These are phyloP conservation scores for Grallaria varia DNA, from an alignment of 2,113 vertebrate genomes.

Conservation along the genomic window DNA sequence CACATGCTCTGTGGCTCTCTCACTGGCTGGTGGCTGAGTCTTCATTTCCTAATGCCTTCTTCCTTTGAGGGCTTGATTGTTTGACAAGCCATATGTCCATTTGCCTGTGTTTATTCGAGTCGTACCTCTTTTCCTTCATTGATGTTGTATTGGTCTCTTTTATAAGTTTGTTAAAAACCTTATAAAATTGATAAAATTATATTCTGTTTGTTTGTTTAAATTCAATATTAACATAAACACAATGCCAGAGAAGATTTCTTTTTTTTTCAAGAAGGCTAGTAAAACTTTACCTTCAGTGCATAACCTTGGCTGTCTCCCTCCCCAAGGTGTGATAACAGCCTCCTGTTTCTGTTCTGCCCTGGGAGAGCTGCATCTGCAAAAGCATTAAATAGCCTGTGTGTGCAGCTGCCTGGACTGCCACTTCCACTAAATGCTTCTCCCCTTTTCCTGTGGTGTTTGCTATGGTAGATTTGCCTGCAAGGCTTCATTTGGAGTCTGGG, in stretches of 20 bases:
- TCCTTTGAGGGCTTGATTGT: not conserved
- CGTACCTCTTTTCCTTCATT: not conserved
- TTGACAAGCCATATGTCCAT: not conserved
- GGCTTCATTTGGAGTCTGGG: not conserved
- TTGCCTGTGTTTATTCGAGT: not conserved
- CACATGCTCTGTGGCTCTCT: not conserved
- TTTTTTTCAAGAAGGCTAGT: not conserved
- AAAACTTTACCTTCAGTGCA: not conserved
- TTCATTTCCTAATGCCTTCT: not conserved
- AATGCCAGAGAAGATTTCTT: rapidly evolving
- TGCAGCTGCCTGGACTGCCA: not conserved
- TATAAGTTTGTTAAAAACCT: not conserved
- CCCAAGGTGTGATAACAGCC: not conserved
- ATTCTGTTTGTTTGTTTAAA: not conserved
- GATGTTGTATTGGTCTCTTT: not conserved
- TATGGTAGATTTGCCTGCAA: not conserved
- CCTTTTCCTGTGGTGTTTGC: not conserved
- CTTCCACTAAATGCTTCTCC: not conserved
- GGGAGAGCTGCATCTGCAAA: not conserved
- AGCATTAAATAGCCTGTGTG: not conserved
- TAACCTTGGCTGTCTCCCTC: not conserved
- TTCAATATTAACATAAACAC: not conserved
- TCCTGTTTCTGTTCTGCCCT: not conserved
- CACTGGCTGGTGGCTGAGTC: not conserved
- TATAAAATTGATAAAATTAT: not conserved